Base-by-base conservation (phyloP, 2,797 vertebrate genomes). In the Falco cherrug region DNA sequence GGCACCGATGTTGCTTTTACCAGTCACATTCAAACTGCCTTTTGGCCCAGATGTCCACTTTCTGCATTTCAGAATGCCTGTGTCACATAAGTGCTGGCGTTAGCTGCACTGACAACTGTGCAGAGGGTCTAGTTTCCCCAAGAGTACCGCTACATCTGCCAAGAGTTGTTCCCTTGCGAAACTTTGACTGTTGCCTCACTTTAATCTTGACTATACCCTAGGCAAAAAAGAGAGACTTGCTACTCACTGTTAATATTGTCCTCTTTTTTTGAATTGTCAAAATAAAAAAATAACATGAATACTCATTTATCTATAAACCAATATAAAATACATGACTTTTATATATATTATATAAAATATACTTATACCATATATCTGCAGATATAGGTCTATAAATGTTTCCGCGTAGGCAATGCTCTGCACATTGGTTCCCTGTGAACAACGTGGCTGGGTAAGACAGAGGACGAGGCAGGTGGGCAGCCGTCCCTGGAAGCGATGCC, bases 21-120 rank as follows among this genome's bases (percentile, higher is more conserved):
- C 98, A 98, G 96, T 71, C 93, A 91, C 95, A 96, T 96, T 94
- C 94, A 98, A 97, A 94, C 97, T 96, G 97, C 98, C 97, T 97
- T 96, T 97, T 97, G 97, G 98, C 95, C 97, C 97, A 96, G 95
- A 85, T 87, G 95, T 96, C 98, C 96, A 95, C 97, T 96, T 97
- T 89, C 95, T 98, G 97, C 98, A 98, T 98, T 98, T 98, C 98
- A 98, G 98, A 98, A 98, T 96, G 98, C 93, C 84, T 89, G 57
- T 97, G 97, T 98, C 98, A 98, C 97, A 90, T 95, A 97, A 98
- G 97, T 86, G 98, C 96, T 97, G 96, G 75, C 74, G 64, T 96
- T 96, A 96, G 87, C 63, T 98, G 97, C 88, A 95, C 92, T 97
- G 97, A 98, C 98, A 98, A 97, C 98, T 98, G 98, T 85, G 68